Conservation (phyloP, 2,113 vertebrate species). For the Ploceus nigricollis region DNA sequence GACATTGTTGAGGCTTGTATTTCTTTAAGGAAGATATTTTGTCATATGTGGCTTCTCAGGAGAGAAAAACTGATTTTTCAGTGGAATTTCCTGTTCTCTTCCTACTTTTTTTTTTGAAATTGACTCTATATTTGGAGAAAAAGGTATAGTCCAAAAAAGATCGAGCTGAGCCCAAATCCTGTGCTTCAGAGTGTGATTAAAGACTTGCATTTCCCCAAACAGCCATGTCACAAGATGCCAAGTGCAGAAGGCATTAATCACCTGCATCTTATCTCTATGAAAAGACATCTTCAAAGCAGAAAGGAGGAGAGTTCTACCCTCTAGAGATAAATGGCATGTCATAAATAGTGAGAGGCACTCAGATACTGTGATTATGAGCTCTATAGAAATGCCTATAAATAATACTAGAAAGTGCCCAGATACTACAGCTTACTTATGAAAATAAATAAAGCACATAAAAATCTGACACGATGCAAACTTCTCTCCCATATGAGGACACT, state of each 20-base stretch:
- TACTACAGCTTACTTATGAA: constrained; percentile 31
- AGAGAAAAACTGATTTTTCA: background rate
- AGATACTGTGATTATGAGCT: constrained; percentile 55
- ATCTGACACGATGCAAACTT: constrained; percentile 29
- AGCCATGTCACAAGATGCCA: constrained; percentile 40
- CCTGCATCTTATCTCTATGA: constrained; percentile 28
- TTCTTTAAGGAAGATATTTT: background rate
- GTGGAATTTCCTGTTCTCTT: background rate
- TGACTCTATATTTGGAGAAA: background rate
- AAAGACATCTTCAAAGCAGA: constrained; percentile 38
- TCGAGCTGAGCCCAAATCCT: background rate
- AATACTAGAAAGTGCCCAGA: constrained; percentile 31
- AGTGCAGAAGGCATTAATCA: constrained; percentile 39
- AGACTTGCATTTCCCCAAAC: background rate
- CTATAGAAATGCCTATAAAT: constrained; percentile 60
- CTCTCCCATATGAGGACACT: background rate
- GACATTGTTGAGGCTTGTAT: background rate
- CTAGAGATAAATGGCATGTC: constrained; percentile 41
- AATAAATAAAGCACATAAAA: constrained; percentile 51
- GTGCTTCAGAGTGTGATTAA: background rate
- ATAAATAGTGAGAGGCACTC: constrained; percentile 42
- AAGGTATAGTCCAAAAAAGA: background rate
- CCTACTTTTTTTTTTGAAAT: background rate
- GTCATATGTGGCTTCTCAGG: background rate
- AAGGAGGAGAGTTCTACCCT: constrained; percentile 43